Evolutionary conservation across 2,888 invertebrate species (phyloP), one percentile per base, ranked within the genome.

Genomic region (Drosophila monieri): DNA sequence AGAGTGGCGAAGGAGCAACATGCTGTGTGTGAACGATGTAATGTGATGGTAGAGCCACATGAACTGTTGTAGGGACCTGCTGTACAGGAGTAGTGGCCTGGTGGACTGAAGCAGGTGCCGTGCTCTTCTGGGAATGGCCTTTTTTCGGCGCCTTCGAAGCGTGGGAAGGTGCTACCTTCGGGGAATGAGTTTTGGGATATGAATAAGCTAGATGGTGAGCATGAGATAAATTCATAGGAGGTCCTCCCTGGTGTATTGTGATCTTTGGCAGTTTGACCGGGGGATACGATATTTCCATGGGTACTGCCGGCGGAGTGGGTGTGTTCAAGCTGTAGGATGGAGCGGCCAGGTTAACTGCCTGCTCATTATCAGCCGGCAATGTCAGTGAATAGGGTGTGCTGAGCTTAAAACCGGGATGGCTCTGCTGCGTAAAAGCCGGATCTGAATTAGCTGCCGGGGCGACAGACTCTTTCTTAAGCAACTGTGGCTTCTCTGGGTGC

Each of bases 261-360:
- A 46, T 60, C 30, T 30, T 56, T 32, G 53, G 39, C 32, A 54
- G 10, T 18, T 51, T 52, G 1, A 66, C 61, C 15, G 23, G 69
- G 1, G 78, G 59, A 62, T 70, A 81, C 14, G 15, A 43, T 12
- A 80, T 67, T 30, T 81, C 79, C 80, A 81, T 84, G 6, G 68
- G 18, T 5, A 72, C 77, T 5, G 32, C 54, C 1, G 59, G 10
- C 1, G 77, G 73, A 18, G 74, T 53, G 0, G 84, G 78, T 8
- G 80, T 76, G 23, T 77, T 65, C 6, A 84, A 25, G 30, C 72
- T 80, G 41, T 52, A 71, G 4, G 77, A 59, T n/a, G 59, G 39
- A 6, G 57, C 35, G 3, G 62, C 25, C 53, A 71, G 6, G 9
- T 76, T 66, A 5, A 71, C 65, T 3, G 64, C 21, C 23, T 64